Conservation (phyloP, 1,140 invertebrate species). For the Ridgeia piscesae region DNA sequence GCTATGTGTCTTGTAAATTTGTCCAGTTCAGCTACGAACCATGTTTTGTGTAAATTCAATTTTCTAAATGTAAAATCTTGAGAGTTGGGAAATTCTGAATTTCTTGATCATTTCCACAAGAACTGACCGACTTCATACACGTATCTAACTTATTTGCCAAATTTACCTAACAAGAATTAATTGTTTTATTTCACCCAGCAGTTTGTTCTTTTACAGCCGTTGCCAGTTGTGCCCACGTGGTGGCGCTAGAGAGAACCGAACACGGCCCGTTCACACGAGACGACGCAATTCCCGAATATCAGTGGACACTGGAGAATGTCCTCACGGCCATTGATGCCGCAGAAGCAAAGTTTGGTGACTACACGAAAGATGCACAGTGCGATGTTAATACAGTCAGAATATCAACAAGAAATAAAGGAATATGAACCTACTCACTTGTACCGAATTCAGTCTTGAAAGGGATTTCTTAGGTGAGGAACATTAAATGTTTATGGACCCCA, state of each 20-base stretch:
- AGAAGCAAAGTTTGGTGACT: background rate
- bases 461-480: background rate
- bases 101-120: background rate
- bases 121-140: too few relatives aligned
- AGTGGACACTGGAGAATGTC: background rate
- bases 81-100: background rate
- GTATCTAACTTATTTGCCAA: too few relatives aligned
- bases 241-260: background rate
- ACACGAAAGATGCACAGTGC: background rate
- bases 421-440: background rate
- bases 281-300: background rate
- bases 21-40: background rate
- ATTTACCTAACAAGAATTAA: too few relatives aligned
- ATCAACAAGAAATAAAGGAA: background rate
- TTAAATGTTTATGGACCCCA: too few relatives aligned
- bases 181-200: background rate
- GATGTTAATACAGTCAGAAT: background rate
- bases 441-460: background rate
- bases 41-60: background rate
- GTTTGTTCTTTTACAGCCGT: background rate
- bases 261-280: conserved; percentile 7
- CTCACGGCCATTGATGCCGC: background rate
- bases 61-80: background rate
- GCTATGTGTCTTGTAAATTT: too few relatives aligned
- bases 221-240: background rate